A percentile compares a stretch with the other conserved stretches of the same genome.
phyloP scores from a whole-genome alignment of 92 coral and sea anemone genomes.

The Actinernus sp. region DNA sequence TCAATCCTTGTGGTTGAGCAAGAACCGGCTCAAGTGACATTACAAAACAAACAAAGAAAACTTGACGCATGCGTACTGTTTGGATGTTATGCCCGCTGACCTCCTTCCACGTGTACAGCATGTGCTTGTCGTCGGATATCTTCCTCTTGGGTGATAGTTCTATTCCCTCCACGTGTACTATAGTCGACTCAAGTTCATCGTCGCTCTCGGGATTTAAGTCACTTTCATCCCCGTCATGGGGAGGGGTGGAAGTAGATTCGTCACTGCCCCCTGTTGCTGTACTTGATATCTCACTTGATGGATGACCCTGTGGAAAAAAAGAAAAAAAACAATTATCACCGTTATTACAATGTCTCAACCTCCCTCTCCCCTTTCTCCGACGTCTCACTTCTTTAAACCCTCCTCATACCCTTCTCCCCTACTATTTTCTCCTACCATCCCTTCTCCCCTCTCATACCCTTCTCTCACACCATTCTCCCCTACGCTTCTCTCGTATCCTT shows the following conservation, averaged over 20 bases:
- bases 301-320: slow-evolving; percentile 64
- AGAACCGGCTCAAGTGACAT: no score
- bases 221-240: slow-evolving; percentile 87
- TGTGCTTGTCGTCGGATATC: slow-evolving; percentile 47
- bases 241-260: slow-evolving; percentile 93
- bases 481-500: no score
- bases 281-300: slow-evolving; percentile 78
- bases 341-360: no score
- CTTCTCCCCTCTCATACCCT: no score
- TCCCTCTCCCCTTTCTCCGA: no score
- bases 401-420: no score
- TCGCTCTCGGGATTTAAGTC: slow-evolving; percentile 77
- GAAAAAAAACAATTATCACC: no score
- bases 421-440: no score
- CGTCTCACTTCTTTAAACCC: no score
- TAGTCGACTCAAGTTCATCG: slow-evolving; percentile 79
- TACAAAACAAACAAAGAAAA: no score
- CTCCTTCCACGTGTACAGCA: slow-evolving; percentile 94
- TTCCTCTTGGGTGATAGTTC: slow-evolving; percentile 53
- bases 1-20: no score
- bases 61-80: slow-evolving; percentile 54
- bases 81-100: slow-evolving; percentile 50
- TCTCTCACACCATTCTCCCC: no score
- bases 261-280: slow-evolving; percentile 94
- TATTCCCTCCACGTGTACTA: slow-evolving; percentile 55